Evolutionary conservation across 2,113 vertebrate species (phyloP).

Genomic region (Eptatretus burgeri): DNA sequence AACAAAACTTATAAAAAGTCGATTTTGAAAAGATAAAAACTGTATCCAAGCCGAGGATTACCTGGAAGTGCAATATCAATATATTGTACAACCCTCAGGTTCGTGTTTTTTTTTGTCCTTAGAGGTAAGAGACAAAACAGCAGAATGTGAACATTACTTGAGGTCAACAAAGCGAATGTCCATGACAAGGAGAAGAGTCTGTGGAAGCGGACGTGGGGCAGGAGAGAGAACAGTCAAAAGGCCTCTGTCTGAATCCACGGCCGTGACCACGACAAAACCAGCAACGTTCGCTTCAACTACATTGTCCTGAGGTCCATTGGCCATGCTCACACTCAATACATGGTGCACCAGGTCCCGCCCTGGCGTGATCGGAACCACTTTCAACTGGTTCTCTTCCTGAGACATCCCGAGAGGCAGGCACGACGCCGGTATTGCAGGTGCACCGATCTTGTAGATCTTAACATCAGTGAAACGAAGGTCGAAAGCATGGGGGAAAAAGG

Average conservation of each 20-base stretch:
- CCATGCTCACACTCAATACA: conserved; percentile 62
- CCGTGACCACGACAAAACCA: conserved; percentile 75
- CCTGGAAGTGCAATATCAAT: too few relatives aligned
- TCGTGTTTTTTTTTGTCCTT: too few relatives aligned
- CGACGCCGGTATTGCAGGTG: conserved; percentile 80
- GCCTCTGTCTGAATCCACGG: conserved; percentile 57
- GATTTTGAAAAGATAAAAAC: too few relatives aligned
- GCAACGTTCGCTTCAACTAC: conserved; percentile 57
- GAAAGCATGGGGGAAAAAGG: conserved; percentile 61
- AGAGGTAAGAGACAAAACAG: not conserved
- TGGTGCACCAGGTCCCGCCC: conserved; percentile 85
- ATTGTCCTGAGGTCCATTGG: conserved; percentile 34
- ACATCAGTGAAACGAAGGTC: conserved; percentile 86
- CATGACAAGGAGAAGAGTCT: conserved; percentile 82
- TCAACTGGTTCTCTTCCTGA: conserved; percentile 87
- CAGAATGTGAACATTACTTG: conserved; percentile 18
- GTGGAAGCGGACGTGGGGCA: conserved; percentile 52
- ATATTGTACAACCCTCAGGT: too few relatives aligned
- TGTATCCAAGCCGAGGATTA: too few relatives aligned
- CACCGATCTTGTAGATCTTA: conserved; percentile 85
- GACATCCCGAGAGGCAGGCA: conserved; percentile 89
- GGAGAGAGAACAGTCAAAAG: conserved; percentile 74
- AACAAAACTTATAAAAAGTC: too few relatives aligned
- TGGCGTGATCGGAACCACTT: conserved; percentile 67
- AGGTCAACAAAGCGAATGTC: conserved; percentile 94